Conservation (phyloP, 2,113 vertebrate genomes). For the Porphyrio hochstetteri region DNA sequence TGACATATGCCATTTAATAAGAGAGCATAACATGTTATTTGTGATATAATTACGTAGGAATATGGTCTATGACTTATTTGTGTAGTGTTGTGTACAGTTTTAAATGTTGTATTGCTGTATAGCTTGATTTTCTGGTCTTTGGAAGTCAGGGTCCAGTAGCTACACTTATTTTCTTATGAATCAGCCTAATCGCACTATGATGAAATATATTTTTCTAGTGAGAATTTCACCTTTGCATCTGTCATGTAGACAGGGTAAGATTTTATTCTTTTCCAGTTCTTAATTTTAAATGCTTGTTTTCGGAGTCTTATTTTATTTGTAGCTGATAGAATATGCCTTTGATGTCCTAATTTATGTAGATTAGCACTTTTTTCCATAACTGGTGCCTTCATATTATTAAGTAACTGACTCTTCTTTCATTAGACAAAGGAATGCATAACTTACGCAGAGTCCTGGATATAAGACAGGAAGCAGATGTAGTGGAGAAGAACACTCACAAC, state of each 20-base stretch:
- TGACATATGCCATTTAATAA: conserved; percentile 49
- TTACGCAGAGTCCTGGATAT: background rate
- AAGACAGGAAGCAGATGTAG: background rate
- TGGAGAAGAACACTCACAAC: background rate
- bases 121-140: background rate
- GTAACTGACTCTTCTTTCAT: background rate
- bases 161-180: background rate
- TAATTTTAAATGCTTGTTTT: background rate
- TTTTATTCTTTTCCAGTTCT: background rate
- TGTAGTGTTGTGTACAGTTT: background rate
- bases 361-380: background rate
- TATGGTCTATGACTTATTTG: background rate
- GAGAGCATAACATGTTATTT: conserved; percentile 11
- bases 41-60: conserved; percentile 7
- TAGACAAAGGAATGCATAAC: background rate
- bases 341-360: background rate
- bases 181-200: background rate
- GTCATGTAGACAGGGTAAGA: background rate
- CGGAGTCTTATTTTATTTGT: background rate
- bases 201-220: background rate
- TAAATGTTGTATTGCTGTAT: background rate
- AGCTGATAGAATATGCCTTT: background rate
- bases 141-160: background rate
- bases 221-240: background rate
- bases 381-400: background rate